A percentile compares a stretch with the other conserved stretches of the same genome.
Evolutionary conservation across 2,797 vertebrate genomes (phyloP).

Genomic region (Platalea minor): DNA sequence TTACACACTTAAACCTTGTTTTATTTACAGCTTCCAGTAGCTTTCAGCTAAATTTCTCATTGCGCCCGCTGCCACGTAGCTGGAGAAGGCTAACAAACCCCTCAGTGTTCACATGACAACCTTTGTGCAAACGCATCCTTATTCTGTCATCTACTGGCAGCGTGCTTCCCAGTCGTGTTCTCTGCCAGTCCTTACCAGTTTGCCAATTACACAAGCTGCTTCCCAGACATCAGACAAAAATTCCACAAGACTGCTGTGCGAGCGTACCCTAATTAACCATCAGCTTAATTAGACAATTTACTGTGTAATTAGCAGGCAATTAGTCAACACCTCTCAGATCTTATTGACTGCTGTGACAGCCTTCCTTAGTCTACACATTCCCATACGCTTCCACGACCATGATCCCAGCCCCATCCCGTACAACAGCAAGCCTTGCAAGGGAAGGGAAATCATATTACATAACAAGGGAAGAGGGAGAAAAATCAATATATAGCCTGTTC

Average conservation of each 20-base stretch:
- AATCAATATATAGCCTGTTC: constrained; percentile 73
- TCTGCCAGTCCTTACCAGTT: constrained; percentile 84
- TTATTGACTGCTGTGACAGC: constrained; percentile 87
- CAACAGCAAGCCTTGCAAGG: constrained; percentile 27
- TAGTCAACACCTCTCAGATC: constrained; percentile 94
- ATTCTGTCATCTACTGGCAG: constrained; percentile 80
- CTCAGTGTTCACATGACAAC: constrained; percentile 71
- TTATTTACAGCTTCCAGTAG: constrained; percentile 22
- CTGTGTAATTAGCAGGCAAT: constrained; percentile 97
- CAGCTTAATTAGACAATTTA: constrained; percentile 98
- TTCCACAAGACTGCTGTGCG: constrained; percentile 90
- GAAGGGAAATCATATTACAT: constrained; percentile 67
- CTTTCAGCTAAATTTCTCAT: constrained; percentile 41
- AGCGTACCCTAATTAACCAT: constrained; percentile 94
- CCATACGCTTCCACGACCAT: constrained; percentile 72
- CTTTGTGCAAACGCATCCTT: constrained; percentile 72
- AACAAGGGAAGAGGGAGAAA: constrained; percentile 49
- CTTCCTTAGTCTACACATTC: constrained; percentile 79
- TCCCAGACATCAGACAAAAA: constrained; percentile 86
- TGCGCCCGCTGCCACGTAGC: constrained; percentile 33
- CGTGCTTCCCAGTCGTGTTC: constrained; percentile 75
- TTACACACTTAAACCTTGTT: neutral
- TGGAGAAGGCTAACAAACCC: constrained; percentile 71
- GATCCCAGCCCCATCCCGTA: constrained; percentile 57
- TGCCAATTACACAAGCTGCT: constrained; percentile 89